These are phyloP conservation scores for Sceloporus undulatus DNA, from an alignment of 2,113 vertebrate genomes.

Conservation along the genomic window DNA sequence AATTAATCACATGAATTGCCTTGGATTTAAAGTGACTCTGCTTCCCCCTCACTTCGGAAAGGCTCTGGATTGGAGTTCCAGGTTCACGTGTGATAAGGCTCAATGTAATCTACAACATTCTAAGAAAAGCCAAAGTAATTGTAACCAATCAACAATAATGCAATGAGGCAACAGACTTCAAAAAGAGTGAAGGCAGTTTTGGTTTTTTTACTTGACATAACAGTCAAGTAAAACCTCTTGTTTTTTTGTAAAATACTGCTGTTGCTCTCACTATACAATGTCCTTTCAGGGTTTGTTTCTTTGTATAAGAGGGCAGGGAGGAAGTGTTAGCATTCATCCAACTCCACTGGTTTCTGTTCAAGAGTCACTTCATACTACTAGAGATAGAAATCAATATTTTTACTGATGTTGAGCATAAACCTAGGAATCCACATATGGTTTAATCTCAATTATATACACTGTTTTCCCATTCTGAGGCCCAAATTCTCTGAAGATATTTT, in stretches of 20 bases:
- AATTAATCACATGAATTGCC: too few relatives aligned
- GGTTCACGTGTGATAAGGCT: too few relatives aligned
- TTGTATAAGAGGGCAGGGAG: not conserved
- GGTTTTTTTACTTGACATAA: not conserved
- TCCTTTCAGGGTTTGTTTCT: not conserved
- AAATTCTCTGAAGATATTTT: not conserved
- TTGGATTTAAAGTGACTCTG: too few relatives aligned
- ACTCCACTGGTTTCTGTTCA: conserved; percentile 2
- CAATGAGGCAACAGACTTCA: not conserved
- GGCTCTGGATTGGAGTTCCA: too few relatives aligned
- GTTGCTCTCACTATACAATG: not conserved
- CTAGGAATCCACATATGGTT: not conserved
- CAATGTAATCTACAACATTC: not conserved
- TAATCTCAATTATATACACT: not conserved
- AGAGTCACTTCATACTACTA: too few relatives aligned
- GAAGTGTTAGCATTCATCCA: not conserved
- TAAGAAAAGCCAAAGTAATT: not conserved
- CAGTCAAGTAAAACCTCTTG: not conserved
- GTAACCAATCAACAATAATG: not conserved
- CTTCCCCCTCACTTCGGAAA: too few relatives aligned
- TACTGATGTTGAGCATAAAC: not conserved
- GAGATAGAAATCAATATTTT: not conserved
- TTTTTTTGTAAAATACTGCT: not conserved
- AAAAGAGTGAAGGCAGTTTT: not conserved
- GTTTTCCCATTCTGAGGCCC: not conserved